phyloP scores from a whole-genome alignment of 2,888 invertebrate species.

The Stenodema calcarata region DNA sequence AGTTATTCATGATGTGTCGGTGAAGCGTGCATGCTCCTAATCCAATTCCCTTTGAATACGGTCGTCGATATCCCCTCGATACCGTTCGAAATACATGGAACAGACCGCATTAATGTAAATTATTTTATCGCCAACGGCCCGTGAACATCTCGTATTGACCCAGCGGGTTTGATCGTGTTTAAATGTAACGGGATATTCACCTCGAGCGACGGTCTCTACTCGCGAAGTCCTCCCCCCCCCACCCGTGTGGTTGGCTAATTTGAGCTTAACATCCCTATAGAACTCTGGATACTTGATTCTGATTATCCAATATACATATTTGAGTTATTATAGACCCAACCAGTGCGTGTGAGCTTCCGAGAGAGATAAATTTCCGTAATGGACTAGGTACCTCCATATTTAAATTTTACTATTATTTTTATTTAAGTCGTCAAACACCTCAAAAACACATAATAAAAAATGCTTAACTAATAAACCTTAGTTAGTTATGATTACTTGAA shows the following conservation, averaged over 20 bases:
- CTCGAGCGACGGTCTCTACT: background rate
- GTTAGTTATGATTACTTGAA: too few relatives aligned
- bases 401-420: too few relatives aligned
- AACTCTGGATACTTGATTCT: background rate
- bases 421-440: too few relatives aligned
- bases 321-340: background rate
- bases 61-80: background rate
- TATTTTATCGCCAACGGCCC: background rate
- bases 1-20: background rate
- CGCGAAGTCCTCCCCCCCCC: background rate
- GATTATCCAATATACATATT: background rate
- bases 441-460: too few relatives aligned
- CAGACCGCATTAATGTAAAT: background rate
- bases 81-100: background rate
- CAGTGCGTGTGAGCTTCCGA: background rate
- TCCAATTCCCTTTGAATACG: background rate
- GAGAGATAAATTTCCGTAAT: too few relatives aligned
- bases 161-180: background rate
- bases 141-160: background rate
- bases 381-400: too few relatives aligned
- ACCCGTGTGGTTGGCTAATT: background rate
- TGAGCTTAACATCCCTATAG: background rate
- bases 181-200: background rate
- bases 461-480: too few relatives aligned
- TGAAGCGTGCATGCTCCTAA: background rate